These are phyloP conservation scores for Empidonax traillii DNA, from an alignment of 2,113 vertebrate species.

Conservation along the genomic window DNA sequence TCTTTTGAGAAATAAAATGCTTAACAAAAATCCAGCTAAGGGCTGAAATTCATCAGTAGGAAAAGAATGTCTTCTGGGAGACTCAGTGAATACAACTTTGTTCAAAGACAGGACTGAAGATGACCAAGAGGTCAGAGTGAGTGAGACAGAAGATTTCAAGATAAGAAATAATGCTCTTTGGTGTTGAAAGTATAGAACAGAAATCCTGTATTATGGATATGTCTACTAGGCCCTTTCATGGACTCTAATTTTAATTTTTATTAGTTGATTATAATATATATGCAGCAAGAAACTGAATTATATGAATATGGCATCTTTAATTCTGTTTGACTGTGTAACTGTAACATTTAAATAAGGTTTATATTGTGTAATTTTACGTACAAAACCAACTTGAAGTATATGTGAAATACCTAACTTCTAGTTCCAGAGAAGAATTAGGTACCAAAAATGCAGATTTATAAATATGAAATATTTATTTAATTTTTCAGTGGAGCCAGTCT, in stretches of 20 bases:
- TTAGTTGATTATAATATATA: not conserved
- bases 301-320: not conserved
- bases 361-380: not conserved
- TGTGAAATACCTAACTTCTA: not conserved
- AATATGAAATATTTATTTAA: conserved; percentile 1
- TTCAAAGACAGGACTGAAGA: not conserved
- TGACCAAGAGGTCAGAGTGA: not conserved
- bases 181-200: not conserved
- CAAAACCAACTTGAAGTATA: not conserved
- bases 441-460: not conserved
- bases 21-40: not conserved
- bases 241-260: not conserved
- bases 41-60: not conserved
- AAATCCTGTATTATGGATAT: not conserved
- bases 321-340: not conserved
- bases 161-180: not conserved
- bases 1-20: not conserved
- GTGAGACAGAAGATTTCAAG: not conserved
- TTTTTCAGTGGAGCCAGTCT: not conserved
- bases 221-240: not conserved
- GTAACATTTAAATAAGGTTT: not conserved
- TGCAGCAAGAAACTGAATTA: not conserved
- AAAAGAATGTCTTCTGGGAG: not conserved
- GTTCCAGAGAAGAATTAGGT: not conserved
- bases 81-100: not conserved